Conservation (phyloP, 2,888 invertebrate genomes). For the Limnephilus marmoratus region DNA sequence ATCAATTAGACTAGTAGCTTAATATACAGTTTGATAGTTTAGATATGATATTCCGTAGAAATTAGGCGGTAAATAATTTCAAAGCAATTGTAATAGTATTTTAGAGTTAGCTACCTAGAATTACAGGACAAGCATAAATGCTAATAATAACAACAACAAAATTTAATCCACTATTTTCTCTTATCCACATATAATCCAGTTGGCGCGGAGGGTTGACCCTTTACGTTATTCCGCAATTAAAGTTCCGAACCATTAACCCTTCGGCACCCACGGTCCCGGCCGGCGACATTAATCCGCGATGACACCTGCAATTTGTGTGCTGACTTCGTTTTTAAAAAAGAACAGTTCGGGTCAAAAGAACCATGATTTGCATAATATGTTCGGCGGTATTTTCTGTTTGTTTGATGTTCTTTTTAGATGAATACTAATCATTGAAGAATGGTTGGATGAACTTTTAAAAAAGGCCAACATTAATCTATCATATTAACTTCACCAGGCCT, state of each 20-base stretch:
- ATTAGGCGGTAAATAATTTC: too few species aligned
- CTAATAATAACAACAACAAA: not conserved
- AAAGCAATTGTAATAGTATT: too few species aligned
- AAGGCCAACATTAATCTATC: not conserved
- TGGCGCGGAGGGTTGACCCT: not conserved
- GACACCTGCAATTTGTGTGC: conserved; percentile 12
- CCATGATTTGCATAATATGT: not conserved
- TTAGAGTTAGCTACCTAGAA: too few species aligned
- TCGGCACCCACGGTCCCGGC: not conserved
- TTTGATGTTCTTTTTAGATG: not conserved
- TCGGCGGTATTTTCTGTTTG: not conserved
- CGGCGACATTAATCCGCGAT: not conserved
- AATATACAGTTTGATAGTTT: too few species aligned
- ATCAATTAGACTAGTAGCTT: too few species aligned
- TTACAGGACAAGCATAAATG: not conserved
- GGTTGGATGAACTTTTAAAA: not conserved
- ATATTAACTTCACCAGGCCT: not conserved
- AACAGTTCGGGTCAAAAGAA: not conserved
- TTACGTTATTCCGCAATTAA: conserved; percentile 23
- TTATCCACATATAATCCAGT: not conserved
- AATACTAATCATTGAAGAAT: not conserved
- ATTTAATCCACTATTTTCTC: not conserved
- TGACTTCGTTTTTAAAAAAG: not conserved
- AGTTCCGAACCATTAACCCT: conserved; percentile 32
- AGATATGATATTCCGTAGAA: too few species aligned